A percentile compares a stretch with the other conserved stretches of the same genome.
phyloP scores from a whole-genome alignment of 1,140 invertebrate species.

The Trigoniulus corallinus region DNA sequence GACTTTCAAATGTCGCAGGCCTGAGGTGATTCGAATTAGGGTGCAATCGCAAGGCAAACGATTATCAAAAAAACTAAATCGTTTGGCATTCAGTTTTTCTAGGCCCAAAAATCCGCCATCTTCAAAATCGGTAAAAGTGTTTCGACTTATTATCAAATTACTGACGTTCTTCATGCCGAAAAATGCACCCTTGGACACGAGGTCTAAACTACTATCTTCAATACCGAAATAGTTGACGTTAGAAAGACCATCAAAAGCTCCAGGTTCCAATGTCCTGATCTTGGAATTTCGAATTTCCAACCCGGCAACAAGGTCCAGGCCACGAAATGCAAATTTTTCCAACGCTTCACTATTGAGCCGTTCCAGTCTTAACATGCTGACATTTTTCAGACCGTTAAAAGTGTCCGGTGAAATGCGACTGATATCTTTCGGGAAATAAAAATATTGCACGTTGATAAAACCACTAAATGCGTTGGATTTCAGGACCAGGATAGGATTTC shows the following conservation, averaged over 20 bases:
- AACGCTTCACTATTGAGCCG: neutral
- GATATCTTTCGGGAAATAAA: neutral
- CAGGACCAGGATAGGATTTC: conserved; percentile 1
- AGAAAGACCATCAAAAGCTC: conserved; percentile 9
- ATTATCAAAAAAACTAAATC: neutral
- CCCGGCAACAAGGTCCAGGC: conserved; percentile 3
- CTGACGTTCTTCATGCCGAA: conserved; percentile 1
- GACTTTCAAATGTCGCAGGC: neutral
- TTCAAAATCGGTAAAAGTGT: neutral
- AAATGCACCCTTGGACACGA: conserved; percentile 5
- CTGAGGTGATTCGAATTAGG: neutral
- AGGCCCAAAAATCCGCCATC: neutral
- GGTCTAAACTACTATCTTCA: conserved; percentile 9
- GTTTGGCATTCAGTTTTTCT: neutral
- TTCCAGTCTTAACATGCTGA: conserved; percentile 3
- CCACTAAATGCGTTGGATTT: conserved; percentile 1
- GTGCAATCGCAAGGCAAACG: neutral
- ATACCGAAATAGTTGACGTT: conserved; percentile 8
- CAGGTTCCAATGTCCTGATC: neutral
- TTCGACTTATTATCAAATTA: neutral
- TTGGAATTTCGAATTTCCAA: conserved; percentile 1
- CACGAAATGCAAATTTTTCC: neutral
- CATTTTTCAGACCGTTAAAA: conserved; percentile 3
- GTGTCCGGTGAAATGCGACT: conserved; percentile 1
- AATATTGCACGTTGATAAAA: neutral